Evolutionary conservation across 1,140 invertebrate species (phyloP), one percentile per base, ranked within the genome.

Genomic region (Tyrophagus putrescentiae): DNA sequence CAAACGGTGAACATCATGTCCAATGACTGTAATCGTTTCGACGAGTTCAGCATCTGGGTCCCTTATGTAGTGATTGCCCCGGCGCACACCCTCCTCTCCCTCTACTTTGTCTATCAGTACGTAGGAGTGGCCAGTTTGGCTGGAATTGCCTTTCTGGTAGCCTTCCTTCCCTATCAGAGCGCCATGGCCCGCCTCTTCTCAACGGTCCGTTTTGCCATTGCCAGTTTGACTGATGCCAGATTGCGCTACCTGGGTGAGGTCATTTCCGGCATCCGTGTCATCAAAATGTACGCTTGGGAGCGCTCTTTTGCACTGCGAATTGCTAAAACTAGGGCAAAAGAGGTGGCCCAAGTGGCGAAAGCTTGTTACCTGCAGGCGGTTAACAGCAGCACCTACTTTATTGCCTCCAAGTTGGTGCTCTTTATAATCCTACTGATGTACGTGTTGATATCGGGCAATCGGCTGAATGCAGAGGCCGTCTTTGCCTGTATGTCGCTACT

Each of bases 1-100:
- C 84, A 95, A 74, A 83, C 94, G 68, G 84, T 94, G 11, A 96
- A 94, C 72, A 76, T 95, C 5, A 76, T 96, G 62, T 90, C 88
- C 11, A 95, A 93, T 71, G 90, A 95, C 67, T 75, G 77, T 3
- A 75, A 72, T 58, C 65, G 76, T 63, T 78, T 78, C 70, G 76
- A 77, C 65, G 69, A 59, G 36, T 59, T 59, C 50, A 21, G 28
- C n/a, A 11, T 34, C 3, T 21, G 31, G 36, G 16, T 44, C 1
- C 39, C 39, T n/a, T 65, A 65, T 36, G 5, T 65, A n/a, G 29
- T 65, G 32, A 39, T 65, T 7, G 60, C 60, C 7, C 64, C 64
- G 7, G 21, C 65, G 7, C 63, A 64, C 48, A 50, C 64, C 32
- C 1, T 61, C 18, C 27, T 62, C 23, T 53, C 62, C 18, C 53